A percentile compares a stretch with the other conserved stretches of the same genome.
Evolutionary conservation across 2,888 invertebrate species (phyloP).

Genomic region (Linyphia triangularis): DNA sequence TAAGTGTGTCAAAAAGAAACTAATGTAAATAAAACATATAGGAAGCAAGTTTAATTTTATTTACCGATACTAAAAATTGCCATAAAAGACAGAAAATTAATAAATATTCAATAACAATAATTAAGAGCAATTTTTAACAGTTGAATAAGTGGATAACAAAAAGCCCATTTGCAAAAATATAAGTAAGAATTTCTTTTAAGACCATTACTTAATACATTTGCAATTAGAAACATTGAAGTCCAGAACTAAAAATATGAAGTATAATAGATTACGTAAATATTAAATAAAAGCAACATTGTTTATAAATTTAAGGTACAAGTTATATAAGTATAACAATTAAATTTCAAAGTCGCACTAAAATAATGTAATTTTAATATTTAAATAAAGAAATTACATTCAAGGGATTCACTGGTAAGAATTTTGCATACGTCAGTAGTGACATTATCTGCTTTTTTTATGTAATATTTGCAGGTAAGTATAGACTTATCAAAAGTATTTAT

Average conservation of each 20-base stretch:
- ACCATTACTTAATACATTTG: too few relatives aligned
- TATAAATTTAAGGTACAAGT: not conserved
- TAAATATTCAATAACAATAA: not conserved
- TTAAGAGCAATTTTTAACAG: not conserved
- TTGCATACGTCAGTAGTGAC: not conserved
- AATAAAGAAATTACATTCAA: not conserved
- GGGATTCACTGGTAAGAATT: not conserved
- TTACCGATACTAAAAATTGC: too few relatives aligned
- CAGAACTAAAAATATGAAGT: too few relatives aligned
- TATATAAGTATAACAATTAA: not conserved
- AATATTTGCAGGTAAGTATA: not conserved
- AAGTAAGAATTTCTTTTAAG: too few relatives aligned
- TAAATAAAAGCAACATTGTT: not conserved
- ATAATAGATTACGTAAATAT: not conserved
- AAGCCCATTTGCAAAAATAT: too few relatives aligned
- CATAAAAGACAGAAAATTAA: not conserved
- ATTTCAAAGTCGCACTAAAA: too few relatives aligned
- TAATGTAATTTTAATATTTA: not conserved
- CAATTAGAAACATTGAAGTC: too few relatives aligned
- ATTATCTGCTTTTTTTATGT: not conserved
- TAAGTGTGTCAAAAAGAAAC: not conserved
- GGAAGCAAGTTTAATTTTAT: too few relatives aligned
- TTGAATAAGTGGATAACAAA: too few relatives aligned
- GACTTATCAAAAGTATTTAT: constrained; percentile 53
- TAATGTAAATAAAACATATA: too few relatives aligned